Base-by-base conservation (phyloP, 1,140 invertebrate species). In the Sipha flava region DNA sequence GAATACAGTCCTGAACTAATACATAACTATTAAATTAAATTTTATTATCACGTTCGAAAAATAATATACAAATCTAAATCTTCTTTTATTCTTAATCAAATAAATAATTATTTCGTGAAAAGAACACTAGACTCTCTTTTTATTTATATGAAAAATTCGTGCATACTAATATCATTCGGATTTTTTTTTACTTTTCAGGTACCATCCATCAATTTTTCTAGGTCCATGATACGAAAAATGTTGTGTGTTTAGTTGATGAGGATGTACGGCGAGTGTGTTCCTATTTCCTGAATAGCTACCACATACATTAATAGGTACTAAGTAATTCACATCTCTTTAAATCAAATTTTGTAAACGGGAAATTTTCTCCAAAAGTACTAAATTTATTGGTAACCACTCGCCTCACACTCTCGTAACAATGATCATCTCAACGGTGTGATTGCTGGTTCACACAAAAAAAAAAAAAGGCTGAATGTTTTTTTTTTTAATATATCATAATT, bases 201-300 rank as follows among this genome's bases (percentile, higher is more conserved):
- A 77, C 73, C 73, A 29, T 77, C 52, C 64, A 18, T 57, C 73
- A 54, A 77, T 52, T 59, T 77, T 26, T 77, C 73, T 77, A 77
- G 73, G 73, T 77, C 73, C 49, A 54, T 77, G 73, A 77, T 77
- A 77, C 49, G 49, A 77, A 77, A n/a, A 77, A 77, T 77, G 73
- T 77, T 77, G 73, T 77, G 49, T 77, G 34, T 77, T 77, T 77
- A 77, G 23, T 77, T 77, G 73, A 77, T 77, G 73, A 77, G 73
- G 73, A 77, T 77, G 73, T 77, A 77, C 73, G 73, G 73, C 73
- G 73, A 77, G 73, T 77, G 73, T 77, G 73, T 77, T 77, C 73
- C 52, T 77, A 77, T 77, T 77, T 77, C 73, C 34, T 77, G 73
- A 77, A 77, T 77, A 77, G 73, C 73, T 77, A 77, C 73, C 49